A percentile compares a stretch with the other conserved stretches of the same genome.
phyloP scores from a whole-genome alignment of 2,888 invertebrate genomes.

The Blastobasis lacticolella region DNA sequence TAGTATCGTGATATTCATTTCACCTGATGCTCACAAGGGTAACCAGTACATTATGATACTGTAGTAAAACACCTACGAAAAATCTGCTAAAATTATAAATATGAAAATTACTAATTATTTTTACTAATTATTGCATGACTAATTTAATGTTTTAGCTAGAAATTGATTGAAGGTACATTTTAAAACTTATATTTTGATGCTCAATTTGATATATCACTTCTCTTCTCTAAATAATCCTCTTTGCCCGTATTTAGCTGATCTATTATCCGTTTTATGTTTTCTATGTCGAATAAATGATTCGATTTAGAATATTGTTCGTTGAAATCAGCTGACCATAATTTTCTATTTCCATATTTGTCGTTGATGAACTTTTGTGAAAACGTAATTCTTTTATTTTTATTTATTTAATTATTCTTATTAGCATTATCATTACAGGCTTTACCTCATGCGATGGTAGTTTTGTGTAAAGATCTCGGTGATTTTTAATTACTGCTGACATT shows the following conservation, averaged over 20 bases:
- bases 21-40: too few species aligned
- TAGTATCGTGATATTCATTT: too few species aligned
- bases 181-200: constrained; percentile 35
- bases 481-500: constrained; percentile 52
- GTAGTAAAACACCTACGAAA: too few species aligned
- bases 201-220: constrained; percentile 41
- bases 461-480: constrained; percentile 47
- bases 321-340: constrained; percentile 59
- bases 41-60: too few species aligned
- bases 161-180: constrained; percentile 6
- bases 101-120: background rate
- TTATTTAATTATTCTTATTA: too few species aligned
- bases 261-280: constrained; percentile 53
- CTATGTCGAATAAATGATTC: constrained; percentile 38
- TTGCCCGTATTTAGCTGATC: constrained; percentile 52
- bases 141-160: constrained; percentile 7
- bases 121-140: background rate
- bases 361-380: constrained; percentile 70
- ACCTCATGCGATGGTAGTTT: too few species aligned
- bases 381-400: constrained; percentile 58
- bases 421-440: too few species aligned
- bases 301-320: constrained; percentile 46
- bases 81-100: too few species aligned
- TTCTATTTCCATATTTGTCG: constrained; percentile 69
- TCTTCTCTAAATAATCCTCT: constrained; percentile 43